Base-by-base conservation (phyloP, 2,113 vertebrate species). In the Lepus americanus region DNA sequence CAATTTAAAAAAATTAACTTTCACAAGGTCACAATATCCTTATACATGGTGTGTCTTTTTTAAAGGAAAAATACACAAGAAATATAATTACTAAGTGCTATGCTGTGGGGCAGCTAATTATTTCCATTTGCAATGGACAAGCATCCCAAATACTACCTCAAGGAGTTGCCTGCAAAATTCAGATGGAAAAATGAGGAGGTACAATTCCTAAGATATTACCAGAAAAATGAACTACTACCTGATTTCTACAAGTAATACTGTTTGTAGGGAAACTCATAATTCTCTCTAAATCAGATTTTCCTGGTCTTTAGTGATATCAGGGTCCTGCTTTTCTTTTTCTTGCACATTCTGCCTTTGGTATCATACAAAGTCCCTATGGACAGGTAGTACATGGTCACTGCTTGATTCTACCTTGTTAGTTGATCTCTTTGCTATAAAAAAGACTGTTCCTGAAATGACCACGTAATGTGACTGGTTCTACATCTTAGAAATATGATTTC, bases 401-500 rank as follows among this genome's bases (percentile, higher is more conserved):
- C 11, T 39, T 69, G 90, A 66, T 90, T 76, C 5, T 3, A 78
- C 25, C 8, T 84, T 72, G 12, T 72, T 95, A 39, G 20, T 90
- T 61, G 36, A 11, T 92, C 4, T 94, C 27, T 89, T 93, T 10
- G 61, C n/a, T 76, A n/a, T 55, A 84, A 94, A 23, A 87, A 86
- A 93, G 13, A 7, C n/a, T 80, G 61, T 91, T 36, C 39, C 7
- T 92, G 88, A 92, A 96, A 77, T 29, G 12, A 70, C 20, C 84
- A 36, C 0, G 33, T 49, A 72, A 39, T 20, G 0, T 78, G 29
- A 78, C 69, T 36, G 5, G 29, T 53, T 76, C 16, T 80, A 53
- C 20, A 77, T 74, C 49, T 91, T 95, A 84, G 22, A 95, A 92
- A 92, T 74, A 19, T 85, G 31, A 72, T 82, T 55, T 61, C 64